phyloP scores from a whole-genome alignment of 2,797 vertebrate species.

The Cryptoblepharus egeriae region DNA sequence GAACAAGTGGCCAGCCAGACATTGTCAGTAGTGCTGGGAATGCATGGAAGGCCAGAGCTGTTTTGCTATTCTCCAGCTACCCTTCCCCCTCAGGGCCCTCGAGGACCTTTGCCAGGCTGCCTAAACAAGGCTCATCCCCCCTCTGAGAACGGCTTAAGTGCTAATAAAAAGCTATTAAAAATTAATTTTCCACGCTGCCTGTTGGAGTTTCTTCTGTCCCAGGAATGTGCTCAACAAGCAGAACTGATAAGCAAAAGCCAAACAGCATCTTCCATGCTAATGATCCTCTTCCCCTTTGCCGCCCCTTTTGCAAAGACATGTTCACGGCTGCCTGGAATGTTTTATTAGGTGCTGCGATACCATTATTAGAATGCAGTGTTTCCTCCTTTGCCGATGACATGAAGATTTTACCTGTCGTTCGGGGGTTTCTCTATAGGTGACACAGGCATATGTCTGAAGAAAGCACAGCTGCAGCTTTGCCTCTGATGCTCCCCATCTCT shows the following conservation, averaged over 20 bases:
- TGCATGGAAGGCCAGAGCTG: neutral
- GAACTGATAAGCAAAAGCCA: constrained; percentile 70
- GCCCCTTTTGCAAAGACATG: fast-evolving
- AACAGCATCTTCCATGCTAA: constrained; percentile 39
- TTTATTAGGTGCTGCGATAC: neutral
- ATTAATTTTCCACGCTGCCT: constrained; percentile 75
- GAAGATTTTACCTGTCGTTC: constrained; percentile 34
- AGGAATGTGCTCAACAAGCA: constrained; percentile 66
- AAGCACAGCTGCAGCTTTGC: neutral
- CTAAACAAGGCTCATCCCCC: constrained; percentile 59
- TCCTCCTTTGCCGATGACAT: constrained; percentile 2
- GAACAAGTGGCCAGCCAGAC: no score
- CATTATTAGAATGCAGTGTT: constrained; percentile 23
- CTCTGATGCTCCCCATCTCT: no score
- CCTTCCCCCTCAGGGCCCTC: constrained; percentile 40
- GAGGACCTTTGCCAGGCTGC: constrained; percentile 34
- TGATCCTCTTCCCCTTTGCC: neutral
- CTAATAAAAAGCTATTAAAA: constrained; percentile 74
- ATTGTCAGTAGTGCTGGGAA: no score
- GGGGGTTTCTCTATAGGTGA: constrained; percentile 27
- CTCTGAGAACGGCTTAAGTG: constrained; percentile 60
- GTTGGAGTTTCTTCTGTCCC: constrained; percentile 56
- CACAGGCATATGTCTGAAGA: neutral
- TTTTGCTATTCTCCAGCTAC: neutral
- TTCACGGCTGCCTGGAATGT: fast-evolving